These are phyloP conservation scores for Lepilemur septentrionalis DNA, from an alignment of 2,797 vertebrate genomes.

Conservation along the genomic window DNA sequence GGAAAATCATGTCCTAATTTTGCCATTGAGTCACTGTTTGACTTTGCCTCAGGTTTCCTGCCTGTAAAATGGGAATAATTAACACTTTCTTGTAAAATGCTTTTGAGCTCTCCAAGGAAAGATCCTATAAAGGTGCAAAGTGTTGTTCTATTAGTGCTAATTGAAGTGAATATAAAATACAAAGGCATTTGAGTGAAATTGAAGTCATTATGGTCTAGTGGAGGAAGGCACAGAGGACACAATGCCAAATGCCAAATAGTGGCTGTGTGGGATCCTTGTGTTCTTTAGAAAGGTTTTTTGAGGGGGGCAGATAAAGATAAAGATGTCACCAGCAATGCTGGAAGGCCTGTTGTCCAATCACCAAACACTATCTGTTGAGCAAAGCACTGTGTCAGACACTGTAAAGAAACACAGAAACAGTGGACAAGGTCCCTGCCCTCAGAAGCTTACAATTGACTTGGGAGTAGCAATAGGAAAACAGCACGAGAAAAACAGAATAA, in stretches of 20 bases:
- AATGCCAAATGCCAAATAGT: not conserved
- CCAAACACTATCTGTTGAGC: not conserved
- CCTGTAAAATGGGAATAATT: slow-evolving; percentile 75
- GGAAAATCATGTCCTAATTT: slow-evolving; percentile 64
- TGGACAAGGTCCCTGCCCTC: not conserved
- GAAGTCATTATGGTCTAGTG: not conserved
- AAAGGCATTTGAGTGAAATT: slow-evolving; percentile 31
- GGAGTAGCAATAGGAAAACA: not conserved
- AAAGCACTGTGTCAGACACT: not conserved
- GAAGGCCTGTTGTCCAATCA: not conserved
- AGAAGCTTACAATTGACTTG: not conserved
- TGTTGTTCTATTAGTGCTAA: slow-evolving; percentile 59
- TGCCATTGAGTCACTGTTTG: slow-evolving; percentile 56
- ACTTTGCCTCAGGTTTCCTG: slow-evolving; percentile 67
- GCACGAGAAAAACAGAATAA: not conserved
- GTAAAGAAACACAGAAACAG: not conserved
- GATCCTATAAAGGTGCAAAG: slow-evolving; percentile 55
- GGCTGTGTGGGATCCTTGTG: not conserved
- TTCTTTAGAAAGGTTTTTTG: not conserved
- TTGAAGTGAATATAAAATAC: slow-evolving; percentile 61
- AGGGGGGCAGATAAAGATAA: not conserved
- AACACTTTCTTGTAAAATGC: slow-evolving; percentile 75
- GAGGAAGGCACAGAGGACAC: not conserved
- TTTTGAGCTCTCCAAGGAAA: slow-evolving; percentile 51
- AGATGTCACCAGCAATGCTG: not conserved